Base-by-base conservation (phyloP, 2,797 vertebrate genomes). In the Sternarchorhynchus goeldii region DNA sequence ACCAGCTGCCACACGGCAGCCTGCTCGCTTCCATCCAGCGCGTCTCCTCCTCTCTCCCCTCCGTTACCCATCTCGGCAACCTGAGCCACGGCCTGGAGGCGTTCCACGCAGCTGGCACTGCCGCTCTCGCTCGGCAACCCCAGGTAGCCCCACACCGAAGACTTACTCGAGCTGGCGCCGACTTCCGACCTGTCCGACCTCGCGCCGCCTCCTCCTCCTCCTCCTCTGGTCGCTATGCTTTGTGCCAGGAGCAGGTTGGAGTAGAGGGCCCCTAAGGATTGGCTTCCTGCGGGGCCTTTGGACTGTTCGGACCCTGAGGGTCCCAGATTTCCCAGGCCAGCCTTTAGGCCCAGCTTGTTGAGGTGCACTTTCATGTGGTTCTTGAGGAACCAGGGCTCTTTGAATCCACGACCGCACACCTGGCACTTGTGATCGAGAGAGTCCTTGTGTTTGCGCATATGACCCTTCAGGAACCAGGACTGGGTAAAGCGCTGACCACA, bases 291-390 rank as follows among this genome's bases (percentile, higher is more conserved):
- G 32, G 91, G 81, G 79, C 83, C 83, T 85, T 93, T 93, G 80
- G 89, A 89, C 53, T 91, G 91, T 36, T 92, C 92, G 18, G 88
- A 86, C 53, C 84, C 90, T 79, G 82, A 64, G 60, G 85, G 84
- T 76, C 85, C 88, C 78, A 86, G 81, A 83, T 86, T 88, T 74
- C 92, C 90, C 55, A 94, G 81, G 55, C 92, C 91, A 17, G 93
- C 92, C 72, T 93, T 94, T 14, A 95, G 89, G 18, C 95, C 95
- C 56, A 96, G 91, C 89, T 97, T 97, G 90, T 96, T 96, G 83
- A 96, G 93, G 79, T 97, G 96, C 80, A 97, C 96, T 89, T 97
- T 97, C 96, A 97, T 97, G 90, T 97, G 96, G 88, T 97, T 97
- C 90, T 97, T 97, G 59, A 97, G 94, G 89, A 97, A 97, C 96